Conservation (phyloP, 2,888 invertebrate genomes). For the Hoplodrina ambigua region DNA sequence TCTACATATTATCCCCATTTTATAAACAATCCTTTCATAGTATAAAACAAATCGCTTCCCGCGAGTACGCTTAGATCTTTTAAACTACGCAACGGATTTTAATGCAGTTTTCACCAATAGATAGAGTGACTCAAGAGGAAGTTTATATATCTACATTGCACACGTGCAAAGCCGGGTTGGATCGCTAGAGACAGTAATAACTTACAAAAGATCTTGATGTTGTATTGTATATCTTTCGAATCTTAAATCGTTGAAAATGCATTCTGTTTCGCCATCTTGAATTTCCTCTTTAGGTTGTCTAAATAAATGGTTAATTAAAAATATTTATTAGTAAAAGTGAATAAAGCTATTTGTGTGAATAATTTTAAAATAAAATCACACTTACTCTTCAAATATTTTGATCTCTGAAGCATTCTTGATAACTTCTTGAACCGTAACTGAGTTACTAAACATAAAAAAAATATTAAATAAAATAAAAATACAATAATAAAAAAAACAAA, state of each 20-base stretch:
- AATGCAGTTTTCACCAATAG: too few relatives aligned
- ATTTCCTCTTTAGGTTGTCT: slow-evolving; percentile 56
- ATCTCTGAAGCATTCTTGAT: slow-evolving; percentile 58
- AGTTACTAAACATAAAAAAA: slow-evolving; percentile 64
- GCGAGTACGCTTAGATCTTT: too few relatives aligned
- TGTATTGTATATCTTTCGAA: slow-evolving; percentile 81
- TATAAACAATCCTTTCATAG: too few relatives aligned
- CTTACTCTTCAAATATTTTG: slow-evolving; percentile 72
- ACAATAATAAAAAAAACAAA: background rate
- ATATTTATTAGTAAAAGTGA: background rate
- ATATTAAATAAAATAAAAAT: background rate
- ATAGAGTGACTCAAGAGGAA: too few relatives aligned
- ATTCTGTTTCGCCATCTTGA: slow-evolving; percentile 72
- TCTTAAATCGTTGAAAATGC: slow-evolving; percentile 83
- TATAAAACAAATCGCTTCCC: too few relatives aligned
- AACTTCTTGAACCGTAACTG: slow-evolving; percentile 57
- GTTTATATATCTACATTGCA: too few relatives aligned
- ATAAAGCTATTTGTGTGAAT: background rate
- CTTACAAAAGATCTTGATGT: slow-evolving; percentile 86
- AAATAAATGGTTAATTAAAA: background rate
- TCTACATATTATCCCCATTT: too few relatives aligned
- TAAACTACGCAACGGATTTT: too few relatives aligned
- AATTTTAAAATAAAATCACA: slow-evolving; percentile 43
- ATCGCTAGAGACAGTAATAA: background rate
- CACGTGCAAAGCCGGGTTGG: too few relatives aligned